A percentile compares a stretch with the other conserved stretches of the same genome.
Evolutionary conservation across 2,113 vertebrate genomes (phyloP).

Genomic region (Haemorhous mexicanus): DNA sequence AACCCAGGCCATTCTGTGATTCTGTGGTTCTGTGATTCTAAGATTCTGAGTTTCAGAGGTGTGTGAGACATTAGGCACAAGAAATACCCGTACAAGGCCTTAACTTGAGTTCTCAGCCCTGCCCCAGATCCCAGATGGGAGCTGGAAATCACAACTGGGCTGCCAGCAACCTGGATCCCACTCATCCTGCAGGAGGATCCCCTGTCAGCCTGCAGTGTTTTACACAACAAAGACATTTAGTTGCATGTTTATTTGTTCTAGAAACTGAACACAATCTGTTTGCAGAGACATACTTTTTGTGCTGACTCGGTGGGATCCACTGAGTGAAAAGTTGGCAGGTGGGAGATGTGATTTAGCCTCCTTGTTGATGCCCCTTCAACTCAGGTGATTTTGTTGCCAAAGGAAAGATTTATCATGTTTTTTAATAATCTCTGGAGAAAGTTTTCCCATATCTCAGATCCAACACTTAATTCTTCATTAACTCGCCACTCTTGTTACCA

Average conservation of each 20-base stretch:
- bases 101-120: neutral
- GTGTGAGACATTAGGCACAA: neutral
- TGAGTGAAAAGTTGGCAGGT: neutral
- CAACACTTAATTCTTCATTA: neutral
- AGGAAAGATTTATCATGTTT: neutral
- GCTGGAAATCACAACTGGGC: neutral
- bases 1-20: neutral
- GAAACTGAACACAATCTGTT: neutral
- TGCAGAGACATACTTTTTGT: neutral
- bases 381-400: constrained; percentile 7
- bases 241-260: neutral
- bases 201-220: neutral
- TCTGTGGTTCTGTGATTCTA: neutral
- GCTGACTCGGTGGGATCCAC: neutral
- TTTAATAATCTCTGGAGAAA: neutral
- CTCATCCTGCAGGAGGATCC: neutral
- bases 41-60: neutral
- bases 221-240: neutral
- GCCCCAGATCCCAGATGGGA: neutral
- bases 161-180: neutral
- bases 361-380: neutral
- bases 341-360: neutral
- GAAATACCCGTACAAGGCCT: neutral
- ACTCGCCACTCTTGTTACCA: neutral
- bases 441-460: neutral